Conservation (phyloP, 2,797 vertebrate species). For the Sebastes wilsoni region DNA sequence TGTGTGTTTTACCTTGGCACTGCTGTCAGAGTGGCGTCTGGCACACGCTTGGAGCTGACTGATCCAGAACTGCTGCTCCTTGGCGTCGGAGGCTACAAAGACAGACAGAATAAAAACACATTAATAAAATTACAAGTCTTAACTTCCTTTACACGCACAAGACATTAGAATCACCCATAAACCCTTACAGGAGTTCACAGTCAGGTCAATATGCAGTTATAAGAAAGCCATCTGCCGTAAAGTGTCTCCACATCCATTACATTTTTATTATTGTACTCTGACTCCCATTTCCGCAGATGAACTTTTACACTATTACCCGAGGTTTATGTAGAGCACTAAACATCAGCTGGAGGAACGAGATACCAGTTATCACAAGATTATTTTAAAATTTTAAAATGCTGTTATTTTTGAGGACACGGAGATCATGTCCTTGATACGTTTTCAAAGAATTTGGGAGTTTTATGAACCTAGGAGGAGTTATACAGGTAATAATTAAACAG, state of each 20-base stretch:
- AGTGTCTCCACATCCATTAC: not conserved
- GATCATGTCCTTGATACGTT: not conserved
- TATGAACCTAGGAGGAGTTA: not conserved
- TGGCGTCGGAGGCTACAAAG: slow-evolving; percentile 88
- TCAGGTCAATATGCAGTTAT: not conserved
- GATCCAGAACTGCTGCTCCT: slow-evolving; percentile 96
- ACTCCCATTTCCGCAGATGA: not conserved
- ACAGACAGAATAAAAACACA: slow-evolving; percentile 5
- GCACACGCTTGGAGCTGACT: slow-evolving; percentile 93
- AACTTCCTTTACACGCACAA: not conserved
- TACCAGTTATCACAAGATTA: not conserved
- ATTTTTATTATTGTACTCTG: not conserved
- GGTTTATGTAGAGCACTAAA: not conserved
- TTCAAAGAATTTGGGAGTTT: not conserved
- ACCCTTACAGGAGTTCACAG: slow-evolving; percentile 5
- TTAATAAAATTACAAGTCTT: not conserved
- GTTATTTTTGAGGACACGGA: not conserved
- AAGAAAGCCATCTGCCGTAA: slow-evolving; percentile 2
- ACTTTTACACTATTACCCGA: not conserved
- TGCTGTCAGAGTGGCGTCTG: slow-evolving; percentile 92
- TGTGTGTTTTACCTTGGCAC: slow-evolving; percentile 85
- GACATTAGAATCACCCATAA: not conserved
- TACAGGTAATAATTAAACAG: not conserved
- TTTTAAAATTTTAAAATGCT: not conserved
- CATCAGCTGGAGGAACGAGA: not conserved